A percentile compares a stretch with the other conserved stretches of the same genome.
These are phyloP conservation scores for Aphidius colemani DNA, from an alignment of 2,888 invertebrate genomes.

Conservation along the genomic window DNA sequence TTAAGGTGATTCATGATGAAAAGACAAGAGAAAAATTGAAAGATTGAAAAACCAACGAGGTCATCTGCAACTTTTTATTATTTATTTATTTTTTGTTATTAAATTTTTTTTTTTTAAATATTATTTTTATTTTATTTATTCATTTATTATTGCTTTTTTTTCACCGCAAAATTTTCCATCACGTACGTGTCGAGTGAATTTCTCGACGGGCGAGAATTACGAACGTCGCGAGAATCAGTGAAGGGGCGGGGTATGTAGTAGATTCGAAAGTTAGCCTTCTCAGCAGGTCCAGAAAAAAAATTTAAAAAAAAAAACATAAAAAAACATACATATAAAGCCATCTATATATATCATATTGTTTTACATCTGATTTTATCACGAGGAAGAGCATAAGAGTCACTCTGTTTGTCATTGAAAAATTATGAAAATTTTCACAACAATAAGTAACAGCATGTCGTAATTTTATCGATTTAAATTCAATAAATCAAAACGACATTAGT, in stretches of 20 bases:
- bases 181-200: constrained; percentile 44
- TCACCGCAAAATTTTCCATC: constrained; percentile 48
- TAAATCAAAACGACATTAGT: too few relatives aligned
- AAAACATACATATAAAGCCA: neutral
- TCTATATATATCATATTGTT: neutral
- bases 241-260: constrained; percentile 29
- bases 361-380: neutral
- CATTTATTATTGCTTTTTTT: constrained; percentile 13
- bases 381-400: neutral
- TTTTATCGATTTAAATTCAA: too few relatives aligned
- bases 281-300: constrained; percentile 13
- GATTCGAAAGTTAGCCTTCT: constrained; percentile 33
- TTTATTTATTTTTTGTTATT: neutral
- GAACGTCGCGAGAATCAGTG: constrained; percentile 11
- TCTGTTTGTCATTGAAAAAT: too few relatives aligned
- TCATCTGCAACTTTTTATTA: neutral
- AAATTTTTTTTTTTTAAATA: neutral
- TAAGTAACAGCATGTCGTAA: too few relatives aligned
- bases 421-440: too few relatives aligned
- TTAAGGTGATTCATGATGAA: constrained; percentile 11
- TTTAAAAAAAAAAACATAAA: constrained; percentile 3
- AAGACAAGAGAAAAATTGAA: neutral
- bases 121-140: too few relatives aligned
- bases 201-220: constrained; percentile 34
- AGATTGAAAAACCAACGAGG: neutral